These are phyloP conservation scores for Atethmia centrago DNA, from an alignment of 2,888 invertebrate genomes.

Conservation along the genomic window DNA sequence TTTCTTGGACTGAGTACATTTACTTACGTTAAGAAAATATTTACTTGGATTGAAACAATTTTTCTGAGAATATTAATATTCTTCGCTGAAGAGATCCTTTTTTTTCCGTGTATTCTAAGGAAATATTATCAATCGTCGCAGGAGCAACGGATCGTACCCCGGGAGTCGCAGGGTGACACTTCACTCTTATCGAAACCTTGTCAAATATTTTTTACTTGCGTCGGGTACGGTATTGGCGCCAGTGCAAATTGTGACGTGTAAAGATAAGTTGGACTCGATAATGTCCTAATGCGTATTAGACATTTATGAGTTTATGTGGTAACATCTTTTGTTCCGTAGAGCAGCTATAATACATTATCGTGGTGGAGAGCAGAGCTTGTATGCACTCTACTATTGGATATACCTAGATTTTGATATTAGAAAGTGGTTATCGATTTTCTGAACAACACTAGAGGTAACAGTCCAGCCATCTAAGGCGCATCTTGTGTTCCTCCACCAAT, in stretches of 20 bases:
- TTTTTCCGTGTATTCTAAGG: too few relatives aligned
- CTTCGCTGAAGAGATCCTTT: too few relatives aligned
- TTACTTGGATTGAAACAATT: too few relatives aligned
- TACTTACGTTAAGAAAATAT: too few relatives aligned
- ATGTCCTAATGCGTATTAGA: slow-evolving; percentile 52
- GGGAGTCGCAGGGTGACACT: slow-evolving; percentile 33
- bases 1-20: too few relatives aligned
- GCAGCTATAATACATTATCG: background rate
- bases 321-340: slow-evolving; percentile 16
- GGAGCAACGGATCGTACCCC: slow-evolving; percentile 11
- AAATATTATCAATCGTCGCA: slow-evolving; percentile 22
- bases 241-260: slow-evolving; percentile 52
- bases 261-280: slow-evolving; percentile 38
- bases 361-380: background rate
- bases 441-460: background rate
- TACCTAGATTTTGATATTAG: background rate
- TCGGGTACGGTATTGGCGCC: slow-evolving; percentile 37
- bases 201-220: slow-evolving; percentile 43
- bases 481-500: background rate
- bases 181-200: slow-evolving; percentile 45
- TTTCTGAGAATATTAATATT: too few relatives aligned
- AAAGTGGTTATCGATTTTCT: background rate
- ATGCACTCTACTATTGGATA: background rate
- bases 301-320: slow-evolving; percentile 25
- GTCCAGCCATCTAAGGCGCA: background rate